Evolutionary conservation across 2,113 vertebrate genomes (phyloP).

Genomic region (Nesospiza acunhae): DNA sequence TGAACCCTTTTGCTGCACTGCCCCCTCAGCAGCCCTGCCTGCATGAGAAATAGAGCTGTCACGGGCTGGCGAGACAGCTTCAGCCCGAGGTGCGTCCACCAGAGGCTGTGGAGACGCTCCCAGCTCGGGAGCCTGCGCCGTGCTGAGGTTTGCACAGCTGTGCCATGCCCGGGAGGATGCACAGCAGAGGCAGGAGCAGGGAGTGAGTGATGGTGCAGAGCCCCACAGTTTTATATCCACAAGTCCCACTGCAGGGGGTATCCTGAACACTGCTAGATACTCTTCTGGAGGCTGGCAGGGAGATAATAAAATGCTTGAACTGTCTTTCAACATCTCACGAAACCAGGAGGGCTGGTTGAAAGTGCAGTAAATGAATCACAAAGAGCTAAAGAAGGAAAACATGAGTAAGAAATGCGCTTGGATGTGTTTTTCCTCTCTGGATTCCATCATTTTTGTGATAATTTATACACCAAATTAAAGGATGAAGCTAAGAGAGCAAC

Average conservation of each 20-base stretch:
- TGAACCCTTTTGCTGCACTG: background rate
- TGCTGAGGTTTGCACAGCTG: background rate
- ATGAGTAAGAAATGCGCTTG: background rate
- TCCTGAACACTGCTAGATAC: background rate
- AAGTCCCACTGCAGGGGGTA: background rate
- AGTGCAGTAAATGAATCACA: constrained; percentile 23
- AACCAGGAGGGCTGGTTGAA: background rate
- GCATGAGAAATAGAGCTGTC: background rate
- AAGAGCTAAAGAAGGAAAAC: background rate
- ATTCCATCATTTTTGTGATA: background rate
- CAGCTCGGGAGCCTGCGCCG: fast-evolving
- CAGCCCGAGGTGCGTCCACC: background rate
- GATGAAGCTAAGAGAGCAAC: background rate
- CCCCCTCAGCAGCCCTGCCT: background rate
- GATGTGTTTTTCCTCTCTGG: background rate
- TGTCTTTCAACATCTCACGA: constrained; percentile 8
- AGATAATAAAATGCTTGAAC: background rate
- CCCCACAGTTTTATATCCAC: background rate
- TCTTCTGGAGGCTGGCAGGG: background rate
- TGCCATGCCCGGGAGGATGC: fast-evolving
- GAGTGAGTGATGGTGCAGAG: background rate
- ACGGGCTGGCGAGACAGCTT: background rate
- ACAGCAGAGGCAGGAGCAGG: background rate
- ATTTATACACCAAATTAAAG: constrained; percentile 41
- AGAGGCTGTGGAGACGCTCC: background rate